Percentiles rank a stretch among this genome's conserved stretches.
Evolutionary conservation across 2,113 vertebrate genomes (phyloP).

Genomic region (Orcinus orca): DNA sequence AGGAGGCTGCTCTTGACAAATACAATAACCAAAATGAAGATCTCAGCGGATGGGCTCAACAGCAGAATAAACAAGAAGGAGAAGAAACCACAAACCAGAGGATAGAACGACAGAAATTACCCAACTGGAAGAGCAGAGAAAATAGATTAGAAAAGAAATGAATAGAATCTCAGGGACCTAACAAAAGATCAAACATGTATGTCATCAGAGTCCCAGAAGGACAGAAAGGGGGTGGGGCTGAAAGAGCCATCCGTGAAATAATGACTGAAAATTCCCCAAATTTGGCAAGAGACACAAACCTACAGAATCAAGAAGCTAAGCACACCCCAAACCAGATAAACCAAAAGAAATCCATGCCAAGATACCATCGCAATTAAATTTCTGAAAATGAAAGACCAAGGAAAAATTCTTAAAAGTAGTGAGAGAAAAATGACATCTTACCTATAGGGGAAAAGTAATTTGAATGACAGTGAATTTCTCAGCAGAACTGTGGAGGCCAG

Average conservation of each 20-base stretch:
- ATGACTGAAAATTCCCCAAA: background rate
- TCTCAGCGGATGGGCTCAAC: background rate
- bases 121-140: background rate
- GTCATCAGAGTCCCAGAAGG: background rate
- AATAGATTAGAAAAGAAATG: background rate
- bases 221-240: background rate
- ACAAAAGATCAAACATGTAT: background rate
- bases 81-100: background rate
- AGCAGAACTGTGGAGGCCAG: background rate
- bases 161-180: background rate
- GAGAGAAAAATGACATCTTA: background rate
- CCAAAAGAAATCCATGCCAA: background rate
- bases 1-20: background rate
- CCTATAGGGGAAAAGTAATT: background rate
- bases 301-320: background rate
- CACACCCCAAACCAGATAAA: background rate
- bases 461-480: background rate
- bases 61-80: background rate
- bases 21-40: background rate
- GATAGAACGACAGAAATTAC: background rate
- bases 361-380: background rate
- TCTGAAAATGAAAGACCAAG: conserved; percentile 17
- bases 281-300: background rate
- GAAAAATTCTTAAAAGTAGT: background rate
- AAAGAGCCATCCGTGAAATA: background rate